Conservation (phyloP, 2,888 invertebrate genomes). For the Ophonus ardosiacus region DNA sequence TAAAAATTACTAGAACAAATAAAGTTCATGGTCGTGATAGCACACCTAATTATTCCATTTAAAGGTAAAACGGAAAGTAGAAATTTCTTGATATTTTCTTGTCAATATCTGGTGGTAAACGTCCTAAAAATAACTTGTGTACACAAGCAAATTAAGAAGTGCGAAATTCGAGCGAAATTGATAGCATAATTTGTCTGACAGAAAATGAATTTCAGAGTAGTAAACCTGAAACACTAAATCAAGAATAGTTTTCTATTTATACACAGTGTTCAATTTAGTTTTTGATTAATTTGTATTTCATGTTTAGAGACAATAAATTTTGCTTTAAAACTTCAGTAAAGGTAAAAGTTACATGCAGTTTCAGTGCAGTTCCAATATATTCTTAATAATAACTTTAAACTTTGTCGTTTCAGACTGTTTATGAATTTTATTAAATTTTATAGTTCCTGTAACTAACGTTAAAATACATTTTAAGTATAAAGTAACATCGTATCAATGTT, state of each 20-base stretch:
- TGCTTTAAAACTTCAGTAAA: neutral
- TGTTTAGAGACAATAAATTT: neutral
- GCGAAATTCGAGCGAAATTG: slow-evolving; percentile 26
- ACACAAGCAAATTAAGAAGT: slow-evolving; percentile 7
- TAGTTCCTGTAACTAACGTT: no score
- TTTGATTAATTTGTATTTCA: neutral
- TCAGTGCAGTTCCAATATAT: neutral
- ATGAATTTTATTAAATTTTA: no score
- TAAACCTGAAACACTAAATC: neutral
- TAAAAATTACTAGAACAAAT: neutral
- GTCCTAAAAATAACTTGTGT: slow-evolving; percentile 13
- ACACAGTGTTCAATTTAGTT: neutral
- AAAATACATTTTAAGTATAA: no score
- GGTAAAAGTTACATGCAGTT: neutral
- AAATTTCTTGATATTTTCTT: neutral
- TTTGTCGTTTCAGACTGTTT: no score
- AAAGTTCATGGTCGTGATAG: neutral
- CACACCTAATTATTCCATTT: neutral
- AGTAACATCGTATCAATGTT: no score
- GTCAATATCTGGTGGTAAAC: slow-evolving; percentile 3
- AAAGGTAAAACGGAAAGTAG: neutral
- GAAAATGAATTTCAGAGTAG: neutral
- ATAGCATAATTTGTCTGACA: slow-evolving; percentile 1
- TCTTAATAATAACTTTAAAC: neutral
- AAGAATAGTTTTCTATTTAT: neutral